These are phyloP conservation scores for Syngnathus rostellatus DNA, from an alignment of 2,797 vertebrate species.

Conservation along the genomic window DNA sequence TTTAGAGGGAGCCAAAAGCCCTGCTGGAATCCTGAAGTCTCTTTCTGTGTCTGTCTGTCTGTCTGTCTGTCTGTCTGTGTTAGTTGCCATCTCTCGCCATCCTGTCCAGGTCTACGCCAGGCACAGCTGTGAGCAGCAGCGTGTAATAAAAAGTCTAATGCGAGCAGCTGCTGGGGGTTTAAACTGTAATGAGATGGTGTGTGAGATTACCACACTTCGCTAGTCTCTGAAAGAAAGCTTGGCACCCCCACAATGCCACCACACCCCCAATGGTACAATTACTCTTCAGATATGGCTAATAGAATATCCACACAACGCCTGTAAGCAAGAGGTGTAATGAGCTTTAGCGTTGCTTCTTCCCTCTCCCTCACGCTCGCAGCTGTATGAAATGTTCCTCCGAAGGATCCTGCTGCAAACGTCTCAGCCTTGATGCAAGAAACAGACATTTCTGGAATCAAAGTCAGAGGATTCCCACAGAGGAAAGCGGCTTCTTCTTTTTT, in stretches of 20 bases:
- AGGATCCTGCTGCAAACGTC: slow-evolving; percentile 52
- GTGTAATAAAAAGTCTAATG: slow-evolving; percentile 76
- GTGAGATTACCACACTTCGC: slow-evolving; percentile 72
- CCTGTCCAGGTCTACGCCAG: slow-evolving; percentile 63
- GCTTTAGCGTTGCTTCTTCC: slow-evolving; percentile 48
- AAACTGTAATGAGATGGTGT: slow-evolving; percentile 76
- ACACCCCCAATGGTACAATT: slow-evolving; percentile 62
- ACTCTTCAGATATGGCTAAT: slow-evolving; percentile 72
- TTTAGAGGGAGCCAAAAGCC: slow-evolving; percentile 66
- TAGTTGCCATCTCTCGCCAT: slow-evolving; percentile 66
- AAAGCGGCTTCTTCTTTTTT: slow-evolving; percentile 3
- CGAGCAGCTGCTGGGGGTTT: slow-evolving; percentile 74
- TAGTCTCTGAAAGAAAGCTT: slow-evolving; percentile 65
- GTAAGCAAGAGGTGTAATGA: slow-evolving; percentile 65
- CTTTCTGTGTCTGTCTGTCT: slow-evolving; percentile 56
- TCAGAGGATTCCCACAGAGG: slow-evolving; percentile 63
- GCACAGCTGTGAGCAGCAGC: slow-evolving; percentile 71
- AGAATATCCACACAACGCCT: slow-evolving; percentile 68
- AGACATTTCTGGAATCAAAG: slow-evolving; percentile 65
- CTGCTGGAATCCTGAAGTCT: slow-evolving; percentile 57
- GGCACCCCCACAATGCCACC: slow-evolving; percentile 55
- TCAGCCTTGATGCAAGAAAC: slow-evolving; percentile 61
- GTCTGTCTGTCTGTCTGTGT: slow-evolving; percentile 63
- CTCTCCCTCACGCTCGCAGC: slow-evolving; percentile 50
- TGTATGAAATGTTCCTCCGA: slow-evolving; percentile 51